phyloP scores from a whole-genome alignment of 2,113 vertebrate genomes.

The Pelobates fuscus region DNA sequence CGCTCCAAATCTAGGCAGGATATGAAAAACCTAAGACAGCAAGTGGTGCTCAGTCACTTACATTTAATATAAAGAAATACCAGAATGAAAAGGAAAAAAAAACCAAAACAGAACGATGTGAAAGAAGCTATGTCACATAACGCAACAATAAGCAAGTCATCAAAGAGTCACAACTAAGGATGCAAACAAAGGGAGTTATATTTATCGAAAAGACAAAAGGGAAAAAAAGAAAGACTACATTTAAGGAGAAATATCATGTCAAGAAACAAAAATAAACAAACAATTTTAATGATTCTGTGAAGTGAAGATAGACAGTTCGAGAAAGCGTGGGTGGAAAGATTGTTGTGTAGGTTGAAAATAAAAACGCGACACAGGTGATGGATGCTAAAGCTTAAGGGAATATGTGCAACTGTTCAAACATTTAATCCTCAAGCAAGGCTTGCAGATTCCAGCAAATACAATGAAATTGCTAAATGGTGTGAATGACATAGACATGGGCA shows the following conservation, averaged over 20 bases:
- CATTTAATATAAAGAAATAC: slow-evolving; percentile 20
- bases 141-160: slow-evolving; percentile 15
- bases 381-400: not conserved
- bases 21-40: slow-evolving; percentile 27
- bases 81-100: slow-evolving; percentile 2
- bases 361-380: not conserved
- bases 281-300: not conserved
- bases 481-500: not conserved
- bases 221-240: not conserved
- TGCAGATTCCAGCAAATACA: too few relatives aligned
- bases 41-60: slow-evolving; percentile 32
- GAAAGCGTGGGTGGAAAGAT: not conserved
- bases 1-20: slow-evolving; percentile 24
- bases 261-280: not conserved
- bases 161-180: not conserved
- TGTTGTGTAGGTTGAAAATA: not conserved
- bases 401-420: not conserved
- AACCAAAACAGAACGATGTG: not conserved
- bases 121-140: not conserved
- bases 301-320: not conserved
- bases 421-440: not conserved
- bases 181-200: not conserved
- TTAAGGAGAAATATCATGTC: not conserved
- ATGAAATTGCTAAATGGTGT: not conserved
- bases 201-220: not conserved